Percentiles rank a stretch among this genome's conserved stretches.
Conservation (phyloP, 1,140 invertebrate genomes). For the Zaprionus ornatus region DNA sequence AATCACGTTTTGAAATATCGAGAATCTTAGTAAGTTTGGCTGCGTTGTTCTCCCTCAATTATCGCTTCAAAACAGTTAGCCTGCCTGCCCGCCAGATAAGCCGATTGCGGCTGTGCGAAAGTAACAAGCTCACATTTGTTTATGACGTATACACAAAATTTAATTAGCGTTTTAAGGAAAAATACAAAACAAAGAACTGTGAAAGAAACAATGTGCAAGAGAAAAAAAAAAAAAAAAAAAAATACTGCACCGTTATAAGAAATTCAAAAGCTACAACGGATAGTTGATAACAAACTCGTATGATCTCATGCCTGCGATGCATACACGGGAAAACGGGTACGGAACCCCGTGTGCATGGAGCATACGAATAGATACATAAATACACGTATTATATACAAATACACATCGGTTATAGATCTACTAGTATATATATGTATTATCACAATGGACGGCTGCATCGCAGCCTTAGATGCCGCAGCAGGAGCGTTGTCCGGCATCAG, state of each 20-base stretch:
- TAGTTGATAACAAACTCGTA: slow-evolving; percentile 21
- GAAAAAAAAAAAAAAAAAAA: background rate
- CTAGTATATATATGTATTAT: slow-evolving; percentile 64
- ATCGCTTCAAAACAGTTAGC: background rate
- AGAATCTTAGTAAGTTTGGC: background rate
- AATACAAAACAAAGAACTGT: background rate
- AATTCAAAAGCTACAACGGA: background rate
- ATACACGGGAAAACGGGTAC: background rate
- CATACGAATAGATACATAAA: slow-evolving; percentile 28
- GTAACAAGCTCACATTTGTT: slow-evolving; percentile 1
- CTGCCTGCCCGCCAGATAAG: background rate
- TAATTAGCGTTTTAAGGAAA: slow-evolving; percentile 18
- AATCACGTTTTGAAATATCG: background rate
- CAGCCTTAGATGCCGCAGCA: slow-evolving; percentile 82
- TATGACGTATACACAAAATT: slow-evolving; percentile 27
- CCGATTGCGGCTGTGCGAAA: background rate
- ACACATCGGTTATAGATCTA: slow-evolving; percentile 53
- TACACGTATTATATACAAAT: slow-evolving; percentile 57
- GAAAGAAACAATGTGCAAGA: background rate
- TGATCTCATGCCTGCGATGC: background rate
- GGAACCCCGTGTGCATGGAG: background rate
- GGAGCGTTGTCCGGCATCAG: slow-evolving; percentile 63
- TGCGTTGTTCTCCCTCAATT: background rate
- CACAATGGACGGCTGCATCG: slow-evolving; percentile 62
- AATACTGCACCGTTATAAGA: background rate